Base-by-base conservation (phyloP, 2,888 invertebrate genomes). In the Drosophila pegasa region DNA sequence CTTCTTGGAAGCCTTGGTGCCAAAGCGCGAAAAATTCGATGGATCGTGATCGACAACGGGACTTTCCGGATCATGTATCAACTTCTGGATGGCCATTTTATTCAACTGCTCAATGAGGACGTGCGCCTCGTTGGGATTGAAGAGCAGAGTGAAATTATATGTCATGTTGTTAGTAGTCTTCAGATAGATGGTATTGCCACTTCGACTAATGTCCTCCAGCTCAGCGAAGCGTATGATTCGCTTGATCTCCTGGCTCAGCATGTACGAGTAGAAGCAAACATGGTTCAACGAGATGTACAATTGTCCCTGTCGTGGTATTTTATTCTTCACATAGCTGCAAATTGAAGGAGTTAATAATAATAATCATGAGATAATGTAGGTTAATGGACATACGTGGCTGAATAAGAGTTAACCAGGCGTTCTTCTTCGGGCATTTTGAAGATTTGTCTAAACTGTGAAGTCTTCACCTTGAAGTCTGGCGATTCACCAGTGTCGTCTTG, bases 231-330 rank as follows among this genome's bases (percentile, higher is more conserved):
- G 94, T 61, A 99, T 94, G 77, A 96, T 95, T 50, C 98, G 94
- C 87, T 96, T 96, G 5, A 97, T 97, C 91, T 98, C 98, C 65
- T 94, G 95, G 9, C 98, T 98, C 92, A 99, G 94, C 89, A 99
- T 95, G 90, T 97, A 98, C 0, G 99, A 97, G 92, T 99, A 97
- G 93, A 99, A 99, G 91, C 98, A 98, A 91, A 99, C 94, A 92
- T 98, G 97, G 91, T 98, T 98, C 35, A 99, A 96, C 20, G 98
- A 98, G n/a, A 99, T 94, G 91, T 99, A 99, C 91, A 99, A 94
- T 96, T 98, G 98, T 33, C 99, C 99, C 93, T 99, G 99, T n/a
- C 97, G 93, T 0, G 98, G 99, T 79, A 99, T 94, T 91, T 95
- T 95, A 35, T 97, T 96, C 92, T 98, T 98, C 95, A 98, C 97